Conservation (phyloP, 2,113 vertebrate species). For the Ailuropoda melanoleuca region DNA sequence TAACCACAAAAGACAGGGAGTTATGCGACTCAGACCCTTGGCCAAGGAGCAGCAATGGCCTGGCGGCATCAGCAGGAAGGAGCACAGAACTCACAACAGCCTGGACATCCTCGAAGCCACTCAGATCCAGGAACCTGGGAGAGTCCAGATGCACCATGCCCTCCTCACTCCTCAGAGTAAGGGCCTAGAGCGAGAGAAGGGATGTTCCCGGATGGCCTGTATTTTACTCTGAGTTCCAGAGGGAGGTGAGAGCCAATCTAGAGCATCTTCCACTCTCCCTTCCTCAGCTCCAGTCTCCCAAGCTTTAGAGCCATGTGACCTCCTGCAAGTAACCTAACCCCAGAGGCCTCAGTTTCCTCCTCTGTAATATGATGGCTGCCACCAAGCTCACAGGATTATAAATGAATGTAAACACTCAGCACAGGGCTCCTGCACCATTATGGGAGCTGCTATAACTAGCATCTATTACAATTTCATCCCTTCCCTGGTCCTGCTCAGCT, state of each 20-base stretch:
- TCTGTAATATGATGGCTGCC: neutral
- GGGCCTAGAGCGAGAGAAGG: neutral
- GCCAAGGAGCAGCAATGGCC: neutral
- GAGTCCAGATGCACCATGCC: neutral
- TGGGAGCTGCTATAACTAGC: neutral
- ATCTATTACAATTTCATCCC: neutral
- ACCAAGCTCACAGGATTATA: neutral
- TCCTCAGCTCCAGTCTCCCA: neutral
- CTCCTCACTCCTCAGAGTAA: neutral
- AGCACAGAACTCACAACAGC: neutral
- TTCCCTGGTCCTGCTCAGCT: neutral
- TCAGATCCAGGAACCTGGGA: neutral
- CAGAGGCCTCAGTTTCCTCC: neutral
- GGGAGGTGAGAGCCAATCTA: neutral
- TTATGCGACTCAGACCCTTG: neutral
- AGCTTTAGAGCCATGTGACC: neutral
- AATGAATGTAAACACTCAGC: neutral
- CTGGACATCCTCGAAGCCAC: neutral
- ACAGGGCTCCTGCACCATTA: neutral
- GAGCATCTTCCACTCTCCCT: neutral
- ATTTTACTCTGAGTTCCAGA: neutral
- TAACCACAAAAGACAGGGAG: neutral
- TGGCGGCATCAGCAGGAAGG: neutral
- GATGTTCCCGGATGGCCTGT: neutral
- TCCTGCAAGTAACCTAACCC: neutral